Evolutionary conservation across 2,888 invertebrate genomes (phyloP).

Genomic region (Campoplex nolae): DNA sequence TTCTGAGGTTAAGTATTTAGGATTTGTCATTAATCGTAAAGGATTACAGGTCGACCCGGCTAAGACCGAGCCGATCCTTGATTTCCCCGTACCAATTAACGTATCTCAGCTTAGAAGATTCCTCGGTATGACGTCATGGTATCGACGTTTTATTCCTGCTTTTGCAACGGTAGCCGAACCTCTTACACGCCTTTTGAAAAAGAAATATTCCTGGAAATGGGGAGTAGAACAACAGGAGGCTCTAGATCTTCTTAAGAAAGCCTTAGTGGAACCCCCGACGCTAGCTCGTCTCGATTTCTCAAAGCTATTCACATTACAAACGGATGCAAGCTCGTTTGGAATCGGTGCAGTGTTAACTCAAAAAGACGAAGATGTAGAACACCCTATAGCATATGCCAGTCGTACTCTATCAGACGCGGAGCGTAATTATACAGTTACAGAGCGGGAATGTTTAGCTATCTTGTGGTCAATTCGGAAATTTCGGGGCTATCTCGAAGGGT

Average conservation of each 20-base stretch:
- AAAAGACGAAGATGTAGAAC: slow-evolving; percentile 41
- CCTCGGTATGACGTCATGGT: slow-evolving; percentile 38
- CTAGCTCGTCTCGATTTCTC: slow-evolving; percentile 36
- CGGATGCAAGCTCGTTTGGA: slow-evolving; percentile 67
- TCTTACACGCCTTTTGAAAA: slow-evolving; percentile 2
- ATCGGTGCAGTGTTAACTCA: slow-evolving; percentile 61
- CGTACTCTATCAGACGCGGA: slow-evolving; percentile 53
- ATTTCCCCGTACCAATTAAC: not conserved
- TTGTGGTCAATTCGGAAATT: slow-evolving; percentile 62
- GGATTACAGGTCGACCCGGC: slow-evolving; percentile 32
- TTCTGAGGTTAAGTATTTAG: slow-evolving; percentile 17
- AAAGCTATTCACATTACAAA: slow-evolving; percentile 55
- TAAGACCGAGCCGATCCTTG: not conserved
- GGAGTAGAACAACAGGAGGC: not conserved
- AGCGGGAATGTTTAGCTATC: slow-evolving; percentile 67
- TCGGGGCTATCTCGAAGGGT: slow-evolving; percentile 54
- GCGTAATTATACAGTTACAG: slow-evolving; percentile 63
- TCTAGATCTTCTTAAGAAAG: not conserved
- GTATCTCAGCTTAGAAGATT: not conserved
- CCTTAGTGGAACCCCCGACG: not conserved
- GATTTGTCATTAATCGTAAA: slow-evolving; percentile 18
- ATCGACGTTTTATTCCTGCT: slow-evolving; percentile 10
- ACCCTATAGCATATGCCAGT: slow-evolving; percentile 64
- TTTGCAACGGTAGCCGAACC: slow-evolving; percentile 12
- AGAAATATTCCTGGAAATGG: slow-evolving; percentile 36